phyloP scores from a whole-genome alignment of 2,888 invertebrate species.

The Cordylochernes scorpioides region DNA sequence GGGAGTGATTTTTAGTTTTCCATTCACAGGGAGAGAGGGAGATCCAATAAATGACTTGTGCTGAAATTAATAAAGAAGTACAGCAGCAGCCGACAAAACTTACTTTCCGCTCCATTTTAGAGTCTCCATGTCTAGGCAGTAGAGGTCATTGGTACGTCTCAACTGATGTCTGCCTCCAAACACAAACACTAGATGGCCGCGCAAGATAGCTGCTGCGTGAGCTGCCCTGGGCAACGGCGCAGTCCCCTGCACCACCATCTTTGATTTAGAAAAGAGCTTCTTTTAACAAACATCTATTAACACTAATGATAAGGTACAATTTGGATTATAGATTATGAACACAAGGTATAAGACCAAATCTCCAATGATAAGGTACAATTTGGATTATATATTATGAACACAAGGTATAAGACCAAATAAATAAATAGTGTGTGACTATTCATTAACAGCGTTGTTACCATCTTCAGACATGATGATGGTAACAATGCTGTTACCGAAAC shows the following conservation, averaged over 20 bases:
- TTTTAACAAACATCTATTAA: background rate
- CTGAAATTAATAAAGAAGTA: background rate
- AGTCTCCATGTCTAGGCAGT: conserved; percentile 21
- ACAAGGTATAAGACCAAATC: too few relatives aligned
- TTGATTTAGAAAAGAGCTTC: conserved; percentile 6
- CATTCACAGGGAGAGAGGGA: background rate
- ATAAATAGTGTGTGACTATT: too few relatives aligned
- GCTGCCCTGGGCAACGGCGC: conserved; percentile 24
- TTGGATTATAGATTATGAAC: background rate
- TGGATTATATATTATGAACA: too few relatives aligned
- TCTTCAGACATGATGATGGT: too few relatives aligned
- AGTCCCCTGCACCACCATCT: too few relatives aligned
- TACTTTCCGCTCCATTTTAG: conserved; percentile 24
- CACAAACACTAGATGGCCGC: conserved; percentile 19
- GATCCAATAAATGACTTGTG: background rate
- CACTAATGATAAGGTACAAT: background rate
- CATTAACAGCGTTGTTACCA: too few relatives aligned
- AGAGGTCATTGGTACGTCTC: conserved; percentile 23
- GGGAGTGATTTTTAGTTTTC: too few relatives aligned
- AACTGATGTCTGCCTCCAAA: conserved; percentile 25
- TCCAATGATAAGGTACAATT: too few relatives aligned
- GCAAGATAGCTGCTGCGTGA: conserved; percentile 20
- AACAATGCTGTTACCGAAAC: too few relatives aligned
- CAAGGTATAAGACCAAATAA: too few relatives aligned
- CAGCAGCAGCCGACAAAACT: conserved; percentile 8